These are phyloP conservation scores for Eumacrocentrus americanus DNA, from an alignment of 2,888 invertebrate genomes.

Conservation along the genomic window DNA sequence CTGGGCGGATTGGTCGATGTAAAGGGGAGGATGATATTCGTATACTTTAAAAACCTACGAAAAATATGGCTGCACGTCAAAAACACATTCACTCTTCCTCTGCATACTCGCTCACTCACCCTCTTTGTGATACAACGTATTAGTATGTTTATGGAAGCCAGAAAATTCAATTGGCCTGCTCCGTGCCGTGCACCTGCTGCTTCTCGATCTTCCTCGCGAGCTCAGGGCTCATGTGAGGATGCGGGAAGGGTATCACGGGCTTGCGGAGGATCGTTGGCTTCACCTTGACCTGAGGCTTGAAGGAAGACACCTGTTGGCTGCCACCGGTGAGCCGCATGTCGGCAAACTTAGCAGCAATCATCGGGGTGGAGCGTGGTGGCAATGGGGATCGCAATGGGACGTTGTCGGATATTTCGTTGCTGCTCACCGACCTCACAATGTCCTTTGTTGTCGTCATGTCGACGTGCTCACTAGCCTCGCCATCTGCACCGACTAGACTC, in stretches of 20 bases:
- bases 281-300: slow-evolving; percentile 77
- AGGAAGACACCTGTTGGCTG: slow-evolving; percentile 59
- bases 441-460: slow-evolving; percentile 37
- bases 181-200: slow-evolving; percentile 56
- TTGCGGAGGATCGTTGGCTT: slow-evolving; percentile 83
- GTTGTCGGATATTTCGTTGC: slow-evolving; percentile 51
- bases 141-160: slow-evolving; percentile 14
- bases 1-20: slow-evolving; percentile 55
- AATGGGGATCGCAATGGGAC: slow-evolving; percentile 62
- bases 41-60: slow-evolving; percentile 22
- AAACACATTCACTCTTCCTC: slow-evolving; percentile 14
- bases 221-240: slow-evolving; percentile 60
- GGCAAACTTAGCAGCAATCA: slow-evolving; percentile 70
- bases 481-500: slow-evolving; percentile 41
- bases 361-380: slow-evolving; percentile 68
- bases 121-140: not conserved
- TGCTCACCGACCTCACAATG: slow-evolving; percentile 53
- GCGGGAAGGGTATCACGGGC: slow-evolving; percentile 65
- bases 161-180: slow-evolving; percentile 48
- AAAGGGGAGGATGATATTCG: slow-evolving; percentile 32
- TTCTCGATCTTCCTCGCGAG: slow-evolving; percentile 58
- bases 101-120: not conserved
- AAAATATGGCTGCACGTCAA: slow-evolving; percentile 24
- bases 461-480: slow-evolving; percentile 32
- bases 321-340: slow-evolving; percentile 71